Conservation (phyloP, 1,140 invertebrate species). For the Popillia japonica region DNA sequence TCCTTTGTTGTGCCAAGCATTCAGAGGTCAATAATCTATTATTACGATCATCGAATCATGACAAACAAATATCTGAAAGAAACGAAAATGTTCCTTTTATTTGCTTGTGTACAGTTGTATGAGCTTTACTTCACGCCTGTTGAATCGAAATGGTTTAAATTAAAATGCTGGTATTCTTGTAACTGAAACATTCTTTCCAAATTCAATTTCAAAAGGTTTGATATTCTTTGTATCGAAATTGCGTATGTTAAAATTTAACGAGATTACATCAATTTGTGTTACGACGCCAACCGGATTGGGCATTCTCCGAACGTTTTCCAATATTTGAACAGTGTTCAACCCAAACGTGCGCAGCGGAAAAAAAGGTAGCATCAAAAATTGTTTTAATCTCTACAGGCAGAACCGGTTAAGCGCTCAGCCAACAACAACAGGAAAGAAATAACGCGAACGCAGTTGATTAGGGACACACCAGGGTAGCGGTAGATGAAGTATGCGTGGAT, state of each 20-base stretch:
- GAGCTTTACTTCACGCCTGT: too few relatives aligned
- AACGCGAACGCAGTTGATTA: background rate
- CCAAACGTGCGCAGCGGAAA: background rate
- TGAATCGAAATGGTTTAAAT: too few relatives aligned
- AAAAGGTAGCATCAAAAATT: background rate
- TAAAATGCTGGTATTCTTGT: too few relatives aligned
- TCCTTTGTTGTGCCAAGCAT: too few relatives aligned
- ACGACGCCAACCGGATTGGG: background rate
- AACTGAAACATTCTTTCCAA: too few relatives aligned
- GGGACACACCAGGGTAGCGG: background rate
- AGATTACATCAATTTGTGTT: background rate
- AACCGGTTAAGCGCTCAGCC: background rate
- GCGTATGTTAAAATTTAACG: background rate
- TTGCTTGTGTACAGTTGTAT: too few relatives aligned
- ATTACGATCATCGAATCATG: too few relatives aligned
- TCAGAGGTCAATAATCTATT: too few relatives aligned
- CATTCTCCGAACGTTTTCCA: background rate
- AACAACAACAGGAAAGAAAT: constrained; percentile 13
- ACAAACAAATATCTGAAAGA: too few relatives aligned
- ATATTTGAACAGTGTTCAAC: constrained; percentile 6
- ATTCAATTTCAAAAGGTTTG: too few relatives aligned
- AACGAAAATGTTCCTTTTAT: too few relatives aligned
- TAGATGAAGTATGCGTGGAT: background rate
- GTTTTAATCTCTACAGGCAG: background rate
- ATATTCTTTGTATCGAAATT: background rate